A percentile compares a stretch with the other conserved stretches of the same genome.
Evolutionary conservation across 2,797 vertebrate genomes (phyloP).

Genomic region (Periparus ater): DNA sequence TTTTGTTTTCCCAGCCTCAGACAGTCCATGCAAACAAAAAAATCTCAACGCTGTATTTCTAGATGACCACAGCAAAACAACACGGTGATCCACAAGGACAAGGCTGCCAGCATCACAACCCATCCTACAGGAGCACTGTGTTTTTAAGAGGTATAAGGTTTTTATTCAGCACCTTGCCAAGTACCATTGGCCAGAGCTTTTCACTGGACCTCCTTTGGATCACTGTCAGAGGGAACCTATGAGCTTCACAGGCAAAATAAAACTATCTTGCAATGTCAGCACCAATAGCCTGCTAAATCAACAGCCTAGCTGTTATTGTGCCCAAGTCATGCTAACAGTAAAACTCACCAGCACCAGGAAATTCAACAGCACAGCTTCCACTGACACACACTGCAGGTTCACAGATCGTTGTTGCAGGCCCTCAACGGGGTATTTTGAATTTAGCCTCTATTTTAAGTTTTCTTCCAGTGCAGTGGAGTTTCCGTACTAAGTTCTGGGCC

Average conservation of each 20-base stretch:
- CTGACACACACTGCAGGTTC: rapidly evolving
- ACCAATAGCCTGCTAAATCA: background rate
- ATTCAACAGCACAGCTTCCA: background rate
- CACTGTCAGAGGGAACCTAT: rapidly evolving
- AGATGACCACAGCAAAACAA: background rate
- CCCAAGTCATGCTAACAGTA: background rate
- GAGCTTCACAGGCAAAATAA: background rate
- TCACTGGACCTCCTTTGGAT: background rate
- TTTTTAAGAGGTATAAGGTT: background rate
- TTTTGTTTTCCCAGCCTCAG: background rate
- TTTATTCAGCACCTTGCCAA: background rate
- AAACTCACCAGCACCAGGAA: background rate
- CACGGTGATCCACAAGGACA: background rate
- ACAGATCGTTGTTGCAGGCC: background rate
- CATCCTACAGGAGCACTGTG: rapidly evolving
- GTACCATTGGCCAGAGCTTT: background rate
- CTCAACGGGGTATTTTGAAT: background rate
- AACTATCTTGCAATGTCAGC: background rate
- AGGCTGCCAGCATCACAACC: background rate
- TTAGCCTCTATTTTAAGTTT: background rate
- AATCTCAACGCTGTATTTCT: rapidly evolving
- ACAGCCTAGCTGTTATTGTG: background rate
- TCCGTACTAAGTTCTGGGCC: background rate
- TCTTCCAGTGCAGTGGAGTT: background rate
- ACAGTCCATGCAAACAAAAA: background rate